These are phyloP conservation scores for Microctenopoma stevenorrisi DNA, from an alignment of 2,797 vertebrate genomes.

Conservation along the genomic window DNA sequence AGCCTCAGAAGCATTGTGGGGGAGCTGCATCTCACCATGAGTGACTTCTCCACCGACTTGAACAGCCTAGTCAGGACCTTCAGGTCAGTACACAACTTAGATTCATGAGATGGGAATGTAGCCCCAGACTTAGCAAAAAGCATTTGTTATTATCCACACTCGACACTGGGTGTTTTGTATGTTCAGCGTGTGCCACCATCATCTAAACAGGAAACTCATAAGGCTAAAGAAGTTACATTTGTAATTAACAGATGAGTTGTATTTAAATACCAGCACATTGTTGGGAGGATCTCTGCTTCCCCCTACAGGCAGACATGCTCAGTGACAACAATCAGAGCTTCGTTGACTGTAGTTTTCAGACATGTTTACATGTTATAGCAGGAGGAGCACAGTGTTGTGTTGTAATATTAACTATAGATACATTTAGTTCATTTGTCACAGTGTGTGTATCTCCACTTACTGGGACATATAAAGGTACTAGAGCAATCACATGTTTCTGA, in stretches of 20 bases:
- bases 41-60: conserved; percentile 76
- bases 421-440: neutral
- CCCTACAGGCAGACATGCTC: conserved; percentile 13
- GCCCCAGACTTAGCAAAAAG: too few relatives aligned
- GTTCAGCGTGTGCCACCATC: neutral
- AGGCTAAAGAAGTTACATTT: neutral
- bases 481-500: too few relatives aligned
- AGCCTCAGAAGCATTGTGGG: conserved; percentile 76
- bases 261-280: neutral
- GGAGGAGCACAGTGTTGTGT: neutral
- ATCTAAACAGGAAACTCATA: neutral
- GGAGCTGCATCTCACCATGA: conserved; percentile 77
- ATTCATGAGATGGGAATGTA: too few relatives aligned
- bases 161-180: too few relatives aligned
- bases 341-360: neutral
- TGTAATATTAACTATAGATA: neutral
- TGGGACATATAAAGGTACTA: too few relatives aligned
- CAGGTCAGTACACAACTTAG: conserved; percentile 70
- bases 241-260: neutral
- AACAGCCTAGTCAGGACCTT: conserved; percentile 83
- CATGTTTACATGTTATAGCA: neutral
- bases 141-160: too few relatives aligned
- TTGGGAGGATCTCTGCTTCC: conserved; percentile 18
- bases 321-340: neutral
- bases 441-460: too few relatives aligned